These are phyloP conservation scores for Aporophyla lueneburgensis DNA, from an alignment of 2,888 invertebrate genomes.

Conservation along the genomic window DNA sequence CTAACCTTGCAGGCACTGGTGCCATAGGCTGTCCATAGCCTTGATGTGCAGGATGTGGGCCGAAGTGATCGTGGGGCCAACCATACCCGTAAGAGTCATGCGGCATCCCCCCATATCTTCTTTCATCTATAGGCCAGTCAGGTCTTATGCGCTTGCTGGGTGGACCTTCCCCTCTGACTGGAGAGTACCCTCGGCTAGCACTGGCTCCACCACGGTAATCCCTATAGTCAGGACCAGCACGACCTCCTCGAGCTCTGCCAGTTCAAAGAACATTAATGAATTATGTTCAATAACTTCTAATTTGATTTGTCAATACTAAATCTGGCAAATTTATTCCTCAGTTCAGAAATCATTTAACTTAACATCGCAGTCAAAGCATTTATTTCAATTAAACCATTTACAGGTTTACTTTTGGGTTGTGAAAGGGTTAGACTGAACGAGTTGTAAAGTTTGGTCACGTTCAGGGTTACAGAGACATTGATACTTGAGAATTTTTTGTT, in stretches of 20 bases:
- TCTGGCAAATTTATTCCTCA: not conserved
- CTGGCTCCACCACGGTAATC: constrained; percentile 94
- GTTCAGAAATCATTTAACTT: not conserved
- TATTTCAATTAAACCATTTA: not conserved
- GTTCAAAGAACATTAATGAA: not conserved
- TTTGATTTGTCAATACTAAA: not conserved
- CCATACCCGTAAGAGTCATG: constrained; percentile 90
- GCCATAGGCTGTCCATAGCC: constrained; percentile 91
- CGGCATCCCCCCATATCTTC: constrained; percentile 89
- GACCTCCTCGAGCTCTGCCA: constrained; percentile 90
- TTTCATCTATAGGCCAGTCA: constrained; percentile 92
- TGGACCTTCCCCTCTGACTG: constrained; percentile 94
- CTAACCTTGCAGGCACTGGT: constrained; percentile 87
- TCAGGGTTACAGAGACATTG: too few species aligned
- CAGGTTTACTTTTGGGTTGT: not conserved
- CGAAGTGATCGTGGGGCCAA: constrained; percentile 89
- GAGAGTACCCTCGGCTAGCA: constrained; percentile 94
- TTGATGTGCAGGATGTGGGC: constrained; percentile 91
- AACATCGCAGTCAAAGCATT: not conserved
- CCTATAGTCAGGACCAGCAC: constrained; percentile 94
- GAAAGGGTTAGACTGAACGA: not conserved
- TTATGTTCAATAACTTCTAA: not conserved
- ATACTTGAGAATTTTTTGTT: too few species aligned
- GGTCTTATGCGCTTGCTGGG: constrained; percentile 94
- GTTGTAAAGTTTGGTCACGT: not conserved